Evolutionary conservation across 2,888 invertebrate genomes (phyloP).

Genomic region (Pachycephus smyrnensis): DNA sequence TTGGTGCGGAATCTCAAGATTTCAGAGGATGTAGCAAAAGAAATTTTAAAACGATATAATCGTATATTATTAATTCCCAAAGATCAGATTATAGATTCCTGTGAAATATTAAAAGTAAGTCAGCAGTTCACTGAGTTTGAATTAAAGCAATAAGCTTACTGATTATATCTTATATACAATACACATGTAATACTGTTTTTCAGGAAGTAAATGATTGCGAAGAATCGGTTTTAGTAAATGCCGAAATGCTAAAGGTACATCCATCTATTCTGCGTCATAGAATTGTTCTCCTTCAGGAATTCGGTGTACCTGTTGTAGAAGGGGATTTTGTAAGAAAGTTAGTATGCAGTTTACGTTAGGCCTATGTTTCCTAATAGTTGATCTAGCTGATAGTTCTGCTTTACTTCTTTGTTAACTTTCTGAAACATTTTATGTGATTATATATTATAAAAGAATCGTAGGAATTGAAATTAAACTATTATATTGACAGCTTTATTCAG

Average conservation of each 20-base stretch:
- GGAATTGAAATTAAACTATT: background rate
- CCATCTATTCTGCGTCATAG: slow-evolving; percentile 35
- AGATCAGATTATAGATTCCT: slow-evolving; percentile 12
- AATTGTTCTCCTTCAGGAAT: slow-evolving; percentile 46
- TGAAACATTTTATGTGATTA: background rate
- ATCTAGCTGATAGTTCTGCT: background rate
- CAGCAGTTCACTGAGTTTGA: background rate
- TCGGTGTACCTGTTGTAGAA: slow-evolving; percentile 34
- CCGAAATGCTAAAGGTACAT: background rate
- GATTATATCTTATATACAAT: background rate
- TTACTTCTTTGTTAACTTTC: background rate
- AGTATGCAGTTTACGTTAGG: background rate
- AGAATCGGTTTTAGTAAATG: background rate
- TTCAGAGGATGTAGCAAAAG: background rate
- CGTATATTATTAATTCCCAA: slow-evolving; percentile 19
- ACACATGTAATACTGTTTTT: background rate
- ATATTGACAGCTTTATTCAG: slow-evolving; percentile 55
- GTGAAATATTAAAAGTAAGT: slow-evolving; percentile 29
- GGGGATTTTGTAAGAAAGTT: background rate
- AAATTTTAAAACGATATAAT: slow-evolving; percentile 15
- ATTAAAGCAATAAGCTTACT: background rate
- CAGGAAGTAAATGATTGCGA: background rate
- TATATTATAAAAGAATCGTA: too few relatives aligned
- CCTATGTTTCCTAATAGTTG: background rate
- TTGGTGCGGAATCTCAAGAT: background rate